phyloP scores from a whole-genome alignment of 2,113 vertebrate genomes.

The Mus spicilegus region DNA sequence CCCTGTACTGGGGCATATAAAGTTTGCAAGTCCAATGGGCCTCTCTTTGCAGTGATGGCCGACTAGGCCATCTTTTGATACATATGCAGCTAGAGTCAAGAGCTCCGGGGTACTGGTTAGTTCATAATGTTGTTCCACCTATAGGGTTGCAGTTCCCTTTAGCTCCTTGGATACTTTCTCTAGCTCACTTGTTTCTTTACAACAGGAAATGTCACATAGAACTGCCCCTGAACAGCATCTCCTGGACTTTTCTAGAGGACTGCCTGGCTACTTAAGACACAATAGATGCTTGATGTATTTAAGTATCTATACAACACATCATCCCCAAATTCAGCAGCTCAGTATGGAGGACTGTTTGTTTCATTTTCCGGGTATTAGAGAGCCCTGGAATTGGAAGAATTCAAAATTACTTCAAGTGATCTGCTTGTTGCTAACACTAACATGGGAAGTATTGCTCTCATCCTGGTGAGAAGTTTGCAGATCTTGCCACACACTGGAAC shows the following conservation, averaged over 20 bases:
- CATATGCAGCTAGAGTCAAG: too few species aligned
- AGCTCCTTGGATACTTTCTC: too few species aligned
- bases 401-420: rapidly evolving
- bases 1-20: too few species aligned
- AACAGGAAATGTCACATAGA: neutral
- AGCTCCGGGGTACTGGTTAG: too few species aligned
- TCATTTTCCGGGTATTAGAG: neutral
- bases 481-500: neutral
- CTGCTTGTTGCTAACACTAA: neutral
- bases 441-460: too few species aligned
- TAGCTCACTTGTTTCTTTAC: neutral
- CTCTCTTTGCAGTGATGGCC: too few species aligned
- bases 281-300: neutral
- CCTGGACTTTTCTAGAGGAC: neutral
- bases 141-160: too few species aligned
- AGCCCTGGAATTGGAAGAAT: neutral
- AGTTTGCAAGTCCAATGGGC: too few species aligned
- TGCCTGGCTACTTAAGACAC: neutral
- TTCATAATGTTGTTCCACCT: too few species aligned
- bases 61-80: too few species aligned
- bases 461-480: neutral
- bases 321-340: neutral
- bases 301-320: neutral
- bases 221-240: neutral
- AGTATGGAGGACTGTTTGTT: neutral